These are phyloP conservation scores for Tiliqua scincoides DNA, from an alignment of 2,113 vertebrate genomes.

Conservation along the genomic window DNA sequence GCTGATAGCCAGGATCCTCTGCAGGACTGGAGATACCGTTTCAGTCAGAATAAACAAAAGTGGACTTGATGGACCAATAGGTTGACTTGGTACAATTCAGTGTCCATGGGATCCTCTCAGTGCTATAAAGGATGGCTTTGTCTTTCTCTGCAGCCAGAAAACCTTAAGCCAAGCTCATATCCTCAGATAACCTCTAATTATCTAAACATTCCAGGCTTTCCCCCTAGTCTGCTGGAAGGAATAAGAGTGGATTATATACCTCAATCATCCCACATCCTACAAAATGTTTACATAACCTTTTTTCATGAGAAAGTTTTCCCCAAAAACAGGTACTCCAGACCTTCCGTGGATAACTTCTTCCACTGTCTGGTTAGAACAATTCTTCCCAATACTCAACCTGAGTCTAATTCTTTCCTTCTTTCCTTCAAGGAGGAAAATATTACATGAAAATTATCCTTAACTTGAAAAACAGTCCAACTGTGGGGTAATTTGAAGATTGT, in stretches of 20 bases:
- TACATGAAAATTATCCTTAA: neutral
- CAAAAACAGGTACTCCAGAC: neutral
- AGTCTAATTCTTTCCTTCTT: neutral
- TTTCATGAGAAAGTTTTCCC: neutral
- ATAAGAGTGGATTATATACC: neutral
- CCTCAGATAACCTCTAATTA: neutral
- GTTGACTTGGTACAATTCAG: too few relatives aligned
- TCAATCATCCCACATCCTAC: neutral
- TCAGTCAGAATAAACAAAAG: too few relatives aligned
- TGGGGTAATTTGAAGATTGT: neutral
- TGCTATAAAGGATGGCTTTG: too few relatives aligned
- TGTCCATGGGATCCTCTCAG: too few relatives aligned
- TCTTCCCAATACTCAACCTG: too few relatives aligned
- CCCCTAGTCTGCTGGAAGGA: neutral
- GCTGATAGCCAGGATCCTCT: too few relatives aligned
- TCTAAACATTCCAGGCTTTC: neutral
- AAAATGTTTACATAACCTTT: neutral
- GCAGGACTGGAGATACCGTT: too few relatives aligned
- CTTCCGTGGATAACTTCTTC: neutral
- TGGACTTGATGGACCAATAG: too few relatives aligned
- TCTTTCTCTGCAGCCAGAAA: neutral
- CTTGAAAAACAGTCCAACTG: neutral
- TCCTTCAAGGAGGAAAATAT: neutral
- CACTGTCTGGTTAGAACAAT: neutral
- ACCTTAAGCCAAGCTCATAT: neutral